Percentiles rank a stretch among this genome's conserved stretches.
These are phyloP conservation scores for Tipula confusa DNA, from an alignment of 2,888 invertebrate genomes.

Conservation along the genomic window DNA sequence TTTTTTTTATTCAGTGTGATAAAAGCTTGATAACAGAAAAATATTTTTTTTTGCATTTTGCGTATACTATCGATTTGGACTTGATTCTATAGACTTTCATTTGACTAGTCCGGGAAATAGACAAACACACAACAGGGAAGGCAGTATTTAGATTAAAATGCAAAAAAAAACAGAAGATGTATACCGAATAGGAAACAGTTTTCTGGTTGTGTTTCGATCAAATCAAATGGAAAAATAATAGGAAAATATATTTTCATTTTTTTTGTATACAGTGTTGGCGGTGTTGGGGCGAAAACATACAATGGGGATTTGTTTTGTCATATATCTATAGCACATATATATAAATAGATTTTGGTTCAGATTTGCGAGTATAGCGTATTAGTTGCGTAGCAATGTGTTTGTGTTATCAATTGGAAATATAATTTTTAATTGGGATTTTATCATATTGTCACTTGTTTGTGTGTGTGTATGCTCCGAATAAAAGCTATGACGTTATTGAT, in stretches of 20 bases:
- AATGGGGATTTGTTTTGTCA: neutral
- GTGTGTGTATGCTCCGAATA: too few species aligned
- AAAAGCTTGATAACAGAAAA: neutral
- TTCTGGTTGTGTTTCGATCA: neutral
- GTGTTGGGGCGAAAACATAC: neutral
- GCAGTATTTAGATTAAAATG: neutral
- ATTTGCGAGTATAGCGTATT: neutral
- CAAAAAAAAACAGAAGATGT: neutral
- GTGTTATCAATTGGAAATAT: neutral
- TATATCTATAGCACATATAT: neutral
- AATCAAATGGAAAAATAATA: neutral
- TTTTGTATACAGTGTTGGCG: neutral
- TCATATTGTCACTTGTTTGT: neutral
- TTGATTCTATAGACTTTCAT: neutral
- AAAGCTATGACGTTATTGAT: neutral
- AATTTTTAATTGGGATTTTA: slow-evolving; percentile 12
- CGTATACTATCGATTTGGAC: neutral
- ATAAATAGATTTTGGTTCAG: neutral
- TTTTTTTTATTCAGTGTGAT: neutral
- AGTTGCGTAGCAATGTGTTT: neutral
- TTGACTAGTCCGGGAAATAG: neutral
- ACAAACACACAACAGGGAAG: neutral
- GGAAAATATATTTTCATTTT: neutral
- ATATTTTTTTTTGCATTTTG: neutral
- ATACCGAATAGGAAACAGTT: neutral